Conservation (phyloP, 2,797 vertebrate genomes). For the Oceanodroma leucorhoa region DNA sequence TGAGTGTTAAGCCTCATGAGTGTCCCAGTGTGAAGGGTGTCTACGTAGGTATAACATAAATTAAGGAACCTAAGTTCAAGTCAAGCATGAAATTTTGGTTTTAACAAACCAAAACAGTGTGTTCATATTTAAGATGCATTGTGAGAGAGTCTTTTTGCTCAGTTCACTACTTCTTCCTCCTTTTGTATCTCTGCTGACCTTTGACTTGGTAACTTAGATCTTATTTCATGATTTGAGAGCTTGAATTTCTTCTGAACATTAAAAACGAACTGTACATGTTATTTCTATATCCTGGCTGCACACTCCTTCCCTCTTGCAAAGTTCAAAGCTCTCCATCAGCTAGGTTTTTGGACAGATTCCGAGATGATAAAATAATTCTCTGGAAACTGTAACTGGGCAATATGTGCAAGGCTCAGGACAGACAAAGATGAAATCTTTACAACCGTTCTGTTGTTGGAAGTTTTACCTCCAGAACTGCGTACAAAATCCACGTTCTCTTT, state of each 20-base stretch:
- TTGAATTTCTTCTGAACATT: background rate
- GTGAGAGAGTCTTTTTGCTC: background rate
- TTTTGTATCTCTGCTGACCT: background rate
- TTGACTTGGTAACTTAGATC: background rate
- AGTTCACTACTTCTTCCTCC: background rate
- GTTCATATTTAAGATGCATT: background rate
- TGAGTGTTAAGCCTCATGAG: background rate
- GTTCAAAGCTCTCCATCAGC: background rate
- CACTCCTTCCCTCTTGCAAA: background rate
- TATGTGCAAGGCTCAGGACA: background rate
- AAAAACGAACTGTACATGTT: background rate
- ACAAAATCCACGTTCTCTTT: background rate
- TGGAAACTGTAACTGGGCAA: background rate
- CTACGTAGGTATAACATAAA: background rate
- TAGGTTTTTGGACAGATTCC: background rate
- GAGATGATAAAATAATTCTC: background rate
- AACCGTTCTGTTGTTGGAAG: background rate
- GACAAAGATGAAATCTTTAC: background rate
- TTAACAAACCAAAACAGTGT: constrained; percentile 2
- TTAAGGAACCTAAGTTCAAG: background rate
- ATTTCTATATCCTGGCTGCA: background rate
- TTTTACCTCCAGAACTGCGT: background rate
- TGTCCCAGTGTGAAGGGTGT: background rate
- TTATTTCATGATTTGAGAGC: background rate
- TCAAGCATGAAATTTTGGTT: background rate